Base-by-base conservation (phyloP, 2,113 vertebrate species). In the Rhinoderma darwinii region DNA sequence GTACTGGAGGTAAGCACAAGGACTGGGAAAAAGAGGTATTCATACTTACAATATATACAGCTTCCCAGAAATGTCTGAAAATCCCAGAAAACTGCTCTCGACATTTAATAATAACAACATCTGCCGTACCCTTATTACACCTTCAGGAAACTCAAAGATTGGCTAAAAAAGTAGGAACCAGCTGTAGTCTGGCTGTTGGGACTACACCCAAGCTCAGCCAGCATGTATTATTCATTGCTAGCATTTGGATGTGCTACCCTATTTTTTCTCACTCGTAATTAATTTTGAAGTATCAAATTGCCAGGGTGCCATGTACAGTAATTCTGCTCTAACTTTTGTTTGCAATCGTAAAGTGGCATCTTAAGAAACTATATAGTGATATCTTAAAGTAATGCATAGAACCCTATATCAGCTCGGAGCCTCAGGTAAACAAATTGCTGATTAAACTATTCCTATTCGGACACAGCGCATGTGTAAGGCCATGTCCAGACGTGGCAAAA, bases 161-260 rank as follows among this genome's bases (percentile, higher is more conserved):
- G 68, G 68, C 35, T 39, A 2, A 17, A 70, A 70, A 70, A 22
- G 66, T 70, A 22, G 35, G 68, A 72, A 39, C 68, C 68, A 72
- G 68, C 68, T 72, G 68, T 72, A 72, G 68, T 72, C 35, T 72
- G 68, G 37, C 68, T 72, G 68, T 41, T 72, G 68, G 68, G 68
- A 72, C 35, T 41, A 41, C 35, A 72, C 68, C 68, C 68, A 72
- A 37, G 35, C 68, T 41, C 20, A 25, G 68, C 68, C 37, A 72
- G 68, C 68, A 72, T 72, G 68, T 72, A 72, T 72, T 72, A 72
- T 72, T 72, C 68, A 72, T 72, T 72, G 68, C 20, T 72, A 41
- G 68, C 20, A 22, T 72, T 72, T 72, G 68, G 68, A 72, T 39
- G 35, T 72, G 35, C 18, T 72, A 41, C 32, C 18, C 68, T 39